Evolutionary conservation across 2,888 invertebrate species (phyloP).

Genomic region (Drosophila diplacantha): DNA sequence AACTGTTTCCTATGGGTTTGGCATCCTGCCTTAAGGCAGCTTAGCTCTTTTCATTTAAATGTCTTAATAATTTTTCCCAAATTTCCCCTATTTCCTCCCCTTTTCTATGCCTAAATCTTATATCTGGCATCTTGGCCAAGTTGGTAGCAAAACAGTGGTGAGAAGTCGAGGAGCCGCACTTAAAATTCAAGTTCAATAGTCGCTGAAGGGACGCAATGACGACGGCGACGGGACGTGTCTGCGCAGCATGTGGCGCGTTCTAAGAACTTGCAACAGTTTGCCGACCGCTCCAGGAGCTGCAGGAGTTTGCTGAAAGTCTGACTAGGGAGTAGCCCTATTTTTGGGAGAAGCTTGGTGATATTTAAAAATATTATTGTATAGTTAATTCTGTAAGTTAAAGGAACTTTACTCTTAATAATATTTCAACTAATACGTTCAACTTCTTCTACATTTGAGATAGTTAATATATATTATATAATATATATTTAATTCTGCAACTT

Average conservation of each 20-base stretch:
- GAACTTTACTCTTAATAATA: too few species aligned
- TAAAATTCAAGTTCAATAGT: slow-evolving; percentile 71
- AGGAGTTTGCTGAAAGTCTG: slow-evolving; percentile 14
- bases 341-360: not conserved
- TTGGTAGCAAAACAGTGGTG: slow-evolving; percentile 7
- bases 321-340: not conserved
- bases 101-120: not conserved
- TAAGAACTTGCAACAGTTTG: slow-evolving; percentile 70
- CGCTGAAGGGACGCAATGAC: slow-evolving; percentile 34
- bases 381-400: too few species aligned
- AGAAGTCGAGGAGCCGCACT: slow-evolving; percentile 41
- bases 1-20: not conserved
- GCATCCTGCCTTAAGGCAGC: not conserved
- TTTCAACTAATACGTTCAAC: too few species aligned
- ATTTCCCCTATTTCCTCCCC: not conserved
- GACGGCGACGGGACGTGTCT: slow-evolving; percentile 57
- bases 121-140: slow-evolving; percentile 25
- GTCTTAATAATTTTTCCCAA: slow-evolving; percentile 1
- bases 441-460: too few species aligned
- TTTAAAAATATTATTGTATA: too few species aligned
- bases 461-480: too few species aligned
- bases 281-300: slow-evolving; percentile 43
- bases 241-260: slow-evolving; percentile 69
- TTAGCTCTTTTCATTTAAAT: not conserved
- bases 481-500: not conserved